Evolutionary conservation across 2,797 vertebrate genomes (phyloP).

Genomic region (Hoplostethus atlanticus): DNA sequence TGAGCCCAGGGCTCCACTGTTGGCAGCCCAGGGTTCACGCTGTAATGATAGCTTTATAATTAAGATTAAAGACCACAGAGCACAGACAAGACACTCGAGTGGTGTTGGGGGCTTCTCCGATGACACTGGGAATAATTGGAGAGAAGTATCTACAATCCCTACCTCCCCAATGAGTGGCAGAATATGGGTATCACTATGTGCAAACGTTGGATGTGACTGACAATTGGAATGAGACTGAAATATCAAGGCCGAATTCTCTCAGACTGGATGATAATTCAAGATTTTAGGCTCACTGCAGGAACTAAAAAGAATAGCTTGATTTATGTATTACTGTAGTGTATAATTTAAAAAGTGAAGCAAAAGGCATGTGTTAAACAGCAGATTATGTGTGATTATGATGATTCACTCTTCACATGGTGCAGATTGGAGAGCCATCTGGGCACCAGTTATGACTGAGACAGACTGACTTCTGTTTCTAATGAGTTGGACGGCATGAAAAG

Average conservation of each 20-base stretch:
- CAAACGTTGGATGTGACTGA: constrained; percentile 63
- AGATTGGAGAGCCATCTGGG: constrained; percentile 80
- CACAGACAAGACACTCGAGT: constrained; percentile 80
- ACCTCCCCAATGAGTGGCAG: constrained; percentile 57
- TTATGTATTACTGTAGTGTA: constrained; percentile 54
- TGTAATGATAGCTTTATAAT: constrained; percentile 90
- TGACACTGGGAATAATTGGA: constrained; percentile 84
- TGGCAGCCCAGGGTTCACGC: constrained; percentile 82
- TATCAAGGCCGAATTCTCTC: constrained; percentile 30
- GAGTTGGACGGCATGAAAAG: constrained; percentile 71
- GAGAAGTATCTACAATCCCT: constrained; percentile 76
- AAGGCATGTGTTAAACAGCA: constrained; percentile 74
- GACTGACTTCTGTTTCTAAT: constrained; percentile 72
- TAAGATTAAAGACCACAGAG: constrained; percentile 88
- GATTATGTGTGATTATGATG: constrained; percentile 76
- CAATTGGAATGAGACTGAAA: constrained; percentile 31
- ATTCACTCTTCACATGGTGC: constrained; percentile 72
- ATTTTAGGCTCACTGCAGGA: constrained; percentile 25
- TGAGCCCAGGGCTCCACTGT: constrained; percentile 82
- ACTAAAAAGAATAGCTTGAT: constrained; percentile 28
- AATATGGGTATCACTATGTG: constrained; percentile 59
- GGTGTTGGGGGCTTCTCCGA: constrained; percentile 78
- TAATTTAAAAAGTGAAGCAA: constrained; percentile 62
- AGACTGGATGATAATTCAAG: not conserved
- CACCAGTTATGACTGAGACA: constrained; percentile 64